Evolutionary conservation across 2,888 invertebrate species (phyloP), one percentile per base, ranked within the genome.

Genomic region (Dicycla oo): DNA sequence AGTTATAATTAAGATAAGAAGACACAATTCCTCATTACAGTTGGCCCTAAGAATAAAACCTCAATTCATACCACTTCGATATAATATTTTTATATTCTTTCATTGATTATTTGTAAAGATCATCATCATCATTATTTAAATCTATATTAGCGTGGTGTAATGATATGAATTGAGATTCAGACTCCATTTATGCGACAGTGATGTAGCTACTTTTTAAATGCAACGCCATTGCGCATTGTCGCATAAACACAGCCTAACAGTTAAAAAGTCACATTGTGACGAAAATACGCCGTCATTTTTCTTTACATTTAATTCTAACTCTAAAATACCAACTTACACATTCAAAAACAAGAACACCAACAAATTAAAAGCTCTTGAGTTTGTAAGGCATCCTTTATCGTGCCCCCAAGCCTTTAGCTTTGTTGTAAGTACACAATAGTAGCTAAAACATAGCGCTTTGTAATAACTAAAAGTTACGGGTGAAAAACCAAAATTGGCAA

Each of bases 1-100:
- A 75, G 47, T 65, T 72, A 67, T 38, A 63, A 54, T 61, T 71
- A 80, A 58, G 65, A 47, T 83, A 73, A 68, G 69, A 81, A 84
- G 77, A 83, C 83, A 84, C 81, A 84, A 84, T 82, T 82, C 82
- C 70, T 84, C 56, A 72, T 73, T 61, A 72, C 69, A 69, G 62
- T 73, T 73, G 61, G 73, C 65, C 62, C 58, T 73, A 69, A 56
- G 30, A 82, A 58, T 58, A 47, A 53, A 69, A 47, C 34, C 63
- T 49, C 56, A 62, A 51, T 61, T 47, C 54, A 70, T 18, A 56
- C n/a, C 34, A 62, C 18, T 60, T 20, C 10, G 20, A 45, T 49
- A 40, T 18, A 11, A 34, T 20, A 54, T 26, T 47, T n/a, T 34
- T 30, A 45, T 7, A 54, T 34, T 60, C 2, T 40, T 30, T 13